These are phyloP conservation scores for Drosophila ananassae DNA, from an alignment of 1,140 invertebrate species.

Conservation along the genomic window DNA sequence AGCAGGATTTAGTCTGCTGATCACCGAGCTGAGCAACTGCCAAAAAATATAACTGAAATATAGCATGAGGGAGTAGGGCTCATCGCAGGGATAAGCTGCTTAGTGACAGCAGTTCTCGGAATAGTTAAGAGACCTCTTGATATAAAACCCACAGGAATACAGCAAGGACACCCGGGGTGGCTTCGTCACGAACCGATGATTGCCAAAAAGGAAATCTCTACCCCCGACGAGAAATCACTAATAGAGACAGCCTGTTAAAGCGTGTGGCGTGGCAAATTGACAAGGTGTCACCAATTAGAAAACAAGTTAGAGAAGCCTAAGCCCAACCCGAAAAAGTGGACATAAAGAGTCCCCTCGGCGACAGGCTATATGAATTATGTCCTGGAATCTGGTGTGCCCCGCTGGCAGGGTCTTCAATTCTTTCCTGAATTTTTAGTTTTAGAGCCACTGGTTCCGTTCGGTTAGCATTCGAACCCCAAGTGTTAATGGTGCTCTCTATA, in stretches of 20 bases:
- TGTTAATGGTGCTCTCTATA: constrained; percentile 67
- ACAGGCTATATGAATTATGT: constrained; percentile 19
- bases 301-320: constrained; percentile 61
- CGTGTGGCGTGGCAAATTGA: constrained; percentile 76
- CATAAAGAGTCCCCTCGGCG: constrained; percentile 8
- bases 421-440: constrained; percentile 39
- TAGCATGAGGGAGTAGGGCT: constrained; percentile 15
- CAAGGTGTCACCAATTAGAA: constrained; percentile 82
- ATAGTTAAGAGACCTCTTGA: constrained; percentile 75
- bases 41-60: background rate
- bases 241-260: constrained; percentile 73
- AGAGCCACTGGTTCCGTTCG: constrained; percentile 44
- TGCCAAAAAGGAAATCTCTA: constrained; percentile 46
- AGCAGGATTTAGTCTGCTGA: constrained; percentile 12
- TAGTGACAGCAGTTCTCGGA: constrained; percentile 61
- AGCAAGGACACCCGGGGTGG: constrained; percentile 60
- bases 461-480: constrained; percentile 36
- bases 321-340: constrained; percentile 11
- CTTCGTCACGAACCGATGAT: constrained; percentile 59
- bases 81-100: constrained; percentile 61
- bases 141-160: constrained; percentile 76
- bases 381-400: constrained; percentile 12
- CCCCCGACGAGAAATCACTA: constrained; percentile 45
- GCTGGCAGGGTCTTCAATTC: constrained; percentile 29
- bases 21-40: constrained; percentile 2